phyloP scores from a whole-genome alignment of 2,113 vertebrate genomes.

The Sapayoa aenigma region DNA sequence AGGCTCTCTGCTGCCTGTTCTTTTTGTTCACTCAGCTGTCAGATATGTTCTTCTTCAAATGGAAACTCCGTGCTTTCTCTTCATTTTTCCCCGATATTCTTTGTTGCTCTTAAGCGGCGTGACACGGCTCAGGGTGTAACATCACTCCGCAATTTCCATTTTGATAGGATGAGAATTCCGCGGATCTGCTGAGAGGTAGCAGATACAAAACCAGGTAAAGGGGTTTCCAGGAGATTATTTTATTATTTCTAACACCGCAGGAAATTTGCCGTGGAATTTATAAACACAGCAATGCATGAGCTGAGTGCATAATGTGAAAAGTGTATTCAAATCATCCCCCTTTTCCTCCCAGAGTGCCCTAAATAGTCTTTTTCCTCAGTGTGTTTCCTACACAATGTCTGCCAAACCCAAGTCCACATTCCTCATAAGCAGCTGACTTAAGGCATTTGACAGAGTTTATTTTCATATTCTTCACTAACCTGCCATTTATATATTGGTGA shows the following conservation, averaged over 20 bases:
- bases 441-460: not conserved
- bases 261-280: not conserved
- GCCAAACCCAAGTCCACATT: not conserved
- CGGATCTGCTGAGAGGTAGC: not conserved
- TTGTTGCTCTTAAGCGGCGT: not conserved
- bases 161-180: not conserved
- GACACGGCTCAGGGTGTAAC: not conserved
- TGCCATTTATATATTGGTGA: not conserved
- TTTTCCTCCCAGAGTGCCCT: not conserved
- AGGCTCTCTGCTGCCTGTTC: not conserved
- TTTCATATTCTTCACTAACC: not conserved
- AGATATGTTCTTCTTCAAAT: constrained; percentile 3
- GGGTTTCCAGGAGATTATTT: not conserved
- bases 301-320: not conserved
- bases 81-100: not conserved
- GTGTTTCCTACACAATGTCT: not conserved
- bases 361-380: not conserved
- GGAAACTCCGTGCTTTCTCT: not conserved
- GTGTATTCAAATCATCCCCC: not conserved
- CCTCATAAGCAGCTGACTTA: not conserved
- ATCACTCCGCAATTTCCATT: not conserved
- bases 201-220: not conserved
- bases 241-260: not conserved
- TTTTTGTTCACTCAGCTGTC: constrained; percentile 27
- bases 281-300: not conserved